Base-by-base conservation (phyloP, 2,113 vertebrate species). In the Circaetus cinerascens region DNA sequence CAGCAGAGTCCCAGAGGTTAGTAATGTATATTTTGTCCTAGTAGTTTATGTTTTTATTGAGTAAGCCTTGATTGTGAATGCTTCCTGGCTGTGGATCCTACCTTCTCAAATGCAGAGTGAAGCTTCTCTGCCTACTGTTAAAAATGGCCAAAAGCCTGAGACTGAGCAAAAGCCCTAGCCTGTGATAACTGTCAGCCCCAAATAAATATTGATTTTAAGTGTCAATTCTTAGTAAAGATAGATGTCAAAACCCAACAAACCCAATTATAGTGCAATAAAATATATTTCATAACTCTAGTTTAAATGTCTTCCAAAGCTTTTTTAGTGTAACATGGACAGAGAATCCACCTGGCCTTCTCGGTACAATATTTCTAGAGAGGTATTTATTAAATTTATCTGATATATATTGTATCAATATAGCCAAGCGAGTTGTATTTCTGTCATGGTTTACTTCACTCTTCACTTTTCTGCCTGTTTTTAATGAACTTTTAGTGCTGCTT, bases 151-250 rank as follows among this genome's bases (percentile, higher is more conserved):
- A 89, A 95, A 95, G 32, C 22, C 41, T 20, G 56, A 91, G 43
- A 75, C 38, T 76, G 34, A 91, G 69, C 5, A 91, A 96, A 85
- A 88, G 40, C 48, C 93, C 53, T 86, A 85, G 79, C 62, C 14
- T 69, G 30, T 82, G 38, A 68, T 79, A 95, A 90, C 74, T 82
- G 48, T 73, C 66, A 90, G 9, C 22, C 36, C 36, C 43, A 82
- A 89, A 93, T 73, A 95, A 91, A 91, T 87, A 82, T 8, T 89
- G 46, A 75, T 91, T 95, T 93, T 36, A 93, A 82, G 40, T 38
- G 51, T 76, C 77, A 93, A 68, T 93, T 95, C 63, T 68, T 78
- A 75, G 51, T 73, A 95, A 87, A 56, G 29, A 79, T 41, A 88
- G 69, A 55, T 90, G 71, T 90, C 74, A 91, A 90, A 94, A 34